Conservation (phyloP, 2,888 invertebrate genomes). For the Tiliacea aurago region DNA sequence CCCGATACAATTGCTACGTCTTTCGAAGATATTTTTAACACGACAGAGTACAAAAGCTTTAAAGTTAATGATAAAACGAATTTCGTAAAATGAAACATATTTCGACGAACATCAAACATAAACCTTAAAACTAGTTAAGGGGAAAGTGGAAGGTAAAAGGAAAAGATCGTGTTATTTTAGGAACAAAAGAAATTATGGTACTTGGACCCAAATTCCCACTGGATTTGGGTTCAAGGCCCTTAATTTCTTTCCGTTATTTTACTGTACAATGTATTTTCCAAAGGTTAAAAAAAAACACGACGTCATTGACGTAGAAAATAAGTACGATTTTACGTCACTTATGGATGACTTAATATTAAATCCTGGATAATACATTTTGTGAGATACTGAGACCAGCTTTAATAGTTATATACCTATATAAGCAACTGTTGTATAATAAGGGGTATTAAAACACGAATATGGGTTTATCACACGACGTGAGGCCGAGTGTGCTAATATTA, state of each 20-base stretch:
- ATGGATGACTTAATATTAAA: constrained; percentile 17
- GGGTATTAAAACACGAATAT: no score
- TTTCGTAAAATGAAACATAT: constrained; percentile 12
- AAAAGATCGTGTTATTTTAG: constrained; percentile 42
- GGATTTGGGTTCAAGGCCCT: background rate
- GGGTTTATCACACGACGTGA: no score
- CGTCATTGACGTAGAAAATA: constrained; percentile 7
- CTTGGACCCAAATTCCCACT: constrained; percentile 9
- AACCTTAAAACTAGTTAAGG: constrained; percentile 10
- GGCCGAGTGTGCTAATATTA: no score
- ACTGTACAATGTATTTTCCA: constrained; percentile 7
- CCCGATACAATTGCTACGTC: background rate
- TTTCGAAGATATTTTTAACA: background rate
- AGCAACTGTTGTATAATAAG: no score
- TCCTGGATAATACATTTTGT: constrained; percentile 34
- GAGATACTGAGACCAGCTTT: constrained; percentile 18
- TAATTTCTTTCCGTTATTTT: background rate
- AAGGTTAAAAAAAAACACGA: constrained; percentile 3
- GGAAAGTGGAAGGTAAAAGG: constrained; percentile 5
- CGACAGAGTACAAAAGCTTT: background rate
- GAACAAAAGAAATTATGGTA: constrained; percentile 34
- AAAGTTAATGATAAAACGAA: constrained; percentile 14
- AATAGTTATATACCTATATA: no score
- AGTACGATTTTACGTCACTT: constrained; percentile 5
- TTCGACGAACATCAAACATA: constrained; percentile 6